These are phyloP conservation scores for Lutra lutra DNA, from an alignment of 2,797 vertebrate genomes.

Conservation along the genomic window DNA sequence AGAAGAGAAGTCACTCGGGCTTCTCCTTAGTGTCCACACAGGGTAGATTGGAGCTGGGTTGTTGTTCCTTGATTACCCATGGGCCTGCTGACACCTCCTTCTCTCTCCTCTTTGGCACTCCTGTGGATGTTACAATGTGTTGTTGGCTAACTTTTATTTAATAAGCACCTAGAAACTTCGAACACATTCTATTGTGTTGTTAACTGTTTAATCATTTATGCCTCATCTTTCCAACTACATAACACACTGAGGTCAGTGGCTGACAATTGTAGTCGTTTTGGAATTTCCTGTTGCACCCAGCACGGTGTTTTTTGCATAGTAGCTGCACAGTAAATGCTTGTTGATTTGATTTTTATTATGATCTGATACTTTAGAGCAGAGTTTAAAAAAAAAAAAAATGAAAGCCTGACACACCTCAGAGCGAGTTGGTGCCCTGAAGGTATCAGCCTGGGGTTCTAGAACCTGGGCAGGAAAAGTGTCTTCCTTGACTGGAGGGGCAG, in stretches of 20 bases:
- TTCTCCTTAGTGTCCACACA: not conserved
- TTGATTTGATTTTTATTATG: not conserved
- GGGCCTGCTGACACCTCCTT: not conserved
- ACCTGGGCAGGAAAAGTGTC: not conserved
- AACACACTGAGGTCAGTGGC: not conserved
- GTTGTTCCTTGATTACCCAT: not conserved
- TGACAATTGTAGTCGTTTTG: not conserved
- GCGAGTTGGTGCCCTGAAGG: not conserved
- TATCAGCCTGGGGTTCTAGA: not conserved
- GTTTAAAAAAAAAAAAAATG: not conserved
- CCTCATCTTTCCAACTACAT: not conserved
- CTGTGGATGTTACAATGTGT: not conserved
- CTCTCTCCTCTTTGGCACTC: not conserved
- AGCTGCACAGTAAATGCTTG: not conserved
- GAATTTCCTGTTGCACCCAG: not conserved
- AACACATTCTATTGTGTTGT: conserved; percentile 25
- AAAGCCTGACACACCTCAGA: not conserved
- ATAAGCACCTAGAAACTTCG: conserved; percentile 14
- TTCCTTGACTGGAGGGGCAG: not conserved
- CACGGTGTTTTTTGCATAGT: not conserved
- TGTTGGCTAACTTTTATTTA: not conserved
- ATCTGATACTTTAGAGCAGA: not conserved
- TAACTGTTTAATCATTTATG: not conserved
- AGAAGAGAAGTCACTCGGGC: rapidly evolving
- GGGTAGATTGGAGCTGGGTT: not conserved